Evolutionary conservation across 2,888 invertebrate genomes (phyloP).

Genomic region (Ceramica pisi): DNA sequence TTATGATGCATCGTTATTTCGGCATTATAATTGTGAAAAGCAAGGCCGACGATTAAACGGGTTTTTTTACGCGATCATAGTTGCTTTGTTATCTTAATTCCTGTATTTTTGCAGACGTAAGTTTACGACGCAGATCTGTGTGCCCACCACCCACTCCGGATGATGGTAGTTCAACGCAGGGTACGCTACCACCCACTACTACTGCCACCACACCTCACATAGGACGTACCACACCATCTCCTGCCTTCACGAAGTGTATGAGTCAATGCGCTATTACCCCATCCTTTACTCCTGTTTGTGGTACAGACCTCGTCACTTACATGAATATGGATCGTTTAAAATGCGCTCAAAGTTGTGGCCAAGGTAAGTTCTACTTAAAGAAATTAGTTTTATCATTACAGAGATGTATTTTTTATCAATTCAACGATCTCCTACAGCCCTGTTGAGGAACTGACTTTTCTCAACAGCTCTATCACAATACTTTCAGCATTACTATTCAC

Average conservation of each 20-base stretch:
- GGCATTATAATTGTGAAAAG: no score
- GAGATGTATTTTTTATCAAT: not conserved
- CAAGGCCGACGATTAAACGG: no score
- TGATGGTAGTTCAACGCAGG: not conserved
- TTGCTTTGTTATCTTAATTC: not conserved
- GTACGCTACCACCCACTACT: not conserved
- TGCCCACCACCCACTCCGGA: conserved; percentile 39
- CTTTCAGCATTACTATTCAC: not conserved
- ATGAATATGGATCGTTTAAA: conserved; percentile 79
- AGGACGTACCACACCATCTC: conserved; percentile 25
- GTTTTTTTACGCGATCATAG: not conserved
- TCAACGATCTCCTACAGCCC: not conserved
- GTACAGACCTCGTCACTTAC: conserved; percentile 82
- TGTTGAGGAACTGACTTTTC: not conserved
- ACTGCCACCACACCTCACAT: not conserved
- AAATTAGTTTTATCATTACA: not conserved
- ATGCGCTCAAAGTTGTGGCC: conserved; percentile 84
- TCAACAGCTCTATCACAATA: not conserved
- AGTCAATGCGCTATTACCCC: conserved; percentile 76
- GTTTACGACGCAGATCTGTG: conserved; percentile 32
- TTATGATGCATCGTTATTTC: not conserved
- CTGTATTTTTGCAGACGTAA: no score
- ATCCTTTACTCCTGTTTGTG: conserved; percentile 86
- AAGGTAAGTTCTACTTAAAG: conserved; percentile 73
- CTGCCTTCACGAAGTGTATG: conserved; percentile 60